Conservation (phyloP, 2,888 invertebrate genomes). For the Noctua janthina region DNA sequence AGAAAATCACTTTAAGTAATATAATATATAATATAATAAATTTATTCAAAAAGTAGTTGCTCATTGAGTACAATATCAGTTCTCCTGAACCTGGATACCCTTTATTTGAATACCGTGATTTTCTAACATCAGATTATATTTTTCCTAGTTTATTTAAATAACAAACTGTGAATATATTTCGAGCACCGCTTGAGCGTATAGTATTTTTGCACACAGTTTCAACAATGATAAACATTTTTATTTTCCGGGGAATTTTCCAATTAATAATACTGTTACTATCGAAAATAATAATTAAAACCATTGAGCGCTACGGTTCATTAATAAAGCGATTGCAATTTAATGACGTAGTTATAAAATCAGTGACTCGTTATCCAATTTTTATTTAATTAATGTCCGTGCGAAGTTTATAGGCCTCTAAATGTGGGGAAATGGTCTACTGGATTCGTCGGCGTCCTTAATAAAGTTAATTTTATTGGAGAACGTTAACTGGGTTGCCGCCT, state of each 20-base stretch:
- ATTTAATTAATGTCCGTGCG: slow-evolving; percentile 43
- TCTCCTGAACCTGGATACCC: background rate
- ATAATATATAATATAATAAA: too few species aligned
- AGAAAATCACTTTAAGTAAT: too few species aligned
- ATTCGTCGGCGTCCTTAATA: slow-evolving; percentile 50
- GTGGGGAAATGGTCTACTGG: slow-evolving; percentile 36
- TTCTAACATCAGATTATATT: background rate
- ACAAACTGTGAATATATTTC: background rate
- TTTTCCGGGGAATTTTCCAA: background rate
- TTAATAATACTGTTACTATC: background rate
- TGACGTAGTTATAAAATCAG: slow-evolving; percentile 38
- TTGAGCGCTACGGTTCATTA: background rate
- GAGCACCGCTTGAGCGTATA: too few species aligned
- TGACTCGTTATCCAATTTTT: slow-evolving; percentile 49
- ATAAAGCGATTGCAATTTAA: slow-evolving; percentile 31
- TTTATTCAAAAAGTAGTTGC: background rate
- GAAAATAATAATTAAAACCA: slow-evolving; percentile 13
- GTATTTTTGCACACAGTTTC: background rate
- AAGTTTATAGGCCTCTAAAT: slow-evolving; percentile 50
- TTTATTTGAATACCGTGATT: background rate
- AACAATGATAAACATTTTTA: background rate
- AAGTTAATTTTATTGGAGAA: slow-evolving; percentile 58
- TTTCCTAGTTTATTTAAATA: background rate
- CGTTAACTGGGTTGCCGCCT: slow-evolving; percentile 52
- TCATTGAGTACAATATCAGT: background rate